Evolutionary conservation across 2,888 invertebrate species (phyloP).

Genomic region (Scaptomyza reducta): DNA sequence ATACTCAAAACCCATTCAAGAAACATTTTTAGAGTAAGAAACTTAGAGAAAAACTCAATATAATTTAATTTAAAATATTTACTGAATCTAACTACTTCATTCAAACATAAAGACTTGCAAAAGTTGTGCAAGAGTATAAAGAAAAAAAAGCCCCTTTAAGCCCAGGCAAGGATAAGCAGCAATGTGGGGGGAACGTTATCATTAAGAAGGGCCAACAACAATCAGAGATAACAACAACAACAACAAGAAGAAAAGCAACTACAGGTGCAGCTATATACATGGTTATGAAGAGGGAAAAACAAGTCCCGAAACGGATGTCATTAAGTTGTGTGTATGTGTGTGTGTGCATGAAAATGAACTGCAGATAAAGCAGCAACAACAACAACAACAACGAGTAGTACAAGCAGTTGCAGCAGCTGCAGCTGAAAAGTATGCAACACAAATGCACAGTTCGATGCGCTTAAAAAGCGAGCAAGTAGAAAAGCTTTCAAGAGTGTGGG

Average conservation of each 20-base stretch:
- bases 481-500: not conserved
- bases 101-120: no score
- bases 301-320: slow-evolving; percentile 64
- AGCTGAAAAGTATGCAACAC: slow-evolving; percentile 49
- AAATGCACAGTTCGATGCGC: slow-evolving; percentile 64
- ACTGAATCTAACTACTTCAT: no score
- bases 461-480: slow-evolving; percentile 1
- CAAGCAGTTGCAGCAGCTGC: slow-evolving; percentile 5
- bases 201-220: slow-evolving; percentile 34
- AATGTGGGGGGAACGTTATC: not conserved
- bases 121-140: not conserved
- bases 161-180: slow-evolving; percentile 35
- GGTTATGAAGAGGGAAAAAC: slow-evolving; percentile 44
- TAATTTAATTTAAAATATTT: no score
- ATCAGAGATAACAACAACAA: not conserved
- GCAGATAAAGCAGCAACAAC: slow-evolving; percentile 26
- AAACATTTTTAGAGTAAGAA: no score
- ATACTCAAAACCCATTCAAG: no score
- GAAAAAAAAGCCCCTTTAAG: slow-evolving; percentile 19
- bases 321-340: slow-evolving; percentile 49
- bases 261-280: slow-evolving; percentile 26
- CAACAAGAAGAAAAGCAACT: not conserved
- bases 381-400: not conserved
- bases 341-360: slow-evolving; percentile 68
- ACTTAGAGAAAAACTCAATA: no score